A percentile compares a stretch with the other conserved stretches of the same genome.
These are phyloP conservation scores for Aphrophora alni DNA, from an alignment of 2,888 invertebrate genomes.

Conservation along the genomic window DNA sequence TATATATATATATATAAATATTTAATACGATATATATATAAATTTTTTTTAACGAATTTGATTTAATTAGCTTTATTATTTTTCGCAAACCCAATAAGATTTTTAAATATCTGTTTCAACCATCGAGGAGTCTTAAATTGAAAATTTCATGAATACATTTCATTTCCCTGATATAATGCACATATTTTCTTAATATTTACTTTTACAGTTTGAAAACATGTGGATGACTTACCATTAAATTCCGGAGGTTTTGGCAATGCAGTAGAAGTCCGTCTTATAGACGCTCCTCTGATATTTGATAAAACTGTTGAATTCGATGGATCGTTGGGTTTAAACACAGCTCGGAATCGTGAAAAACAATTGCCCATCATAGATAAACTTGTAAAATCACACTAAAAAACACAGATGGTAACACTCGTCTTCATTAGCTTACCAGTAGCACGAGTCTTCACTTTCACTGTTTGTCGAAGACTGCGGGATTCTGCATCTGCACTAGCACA, in stretches of 20 bases:
- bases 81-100: too few species aligned
- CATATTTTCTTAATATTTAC: too few species aligned
- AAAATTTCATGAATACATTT: too few species aligned
- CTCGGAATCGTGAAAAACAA: slow-evolving; percentile 54
- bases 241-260: slow-evolving; percentile 54
- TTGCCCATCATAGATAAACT: slow-evolving; percentile 53
- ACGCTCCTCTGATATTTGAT: background rate
- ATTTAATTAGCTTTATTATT: too few species aligned
- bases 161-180: too few species aligned
- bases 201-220: too few species aligned
- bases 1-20: too few species aligned
- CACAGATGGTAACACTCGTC: background rate
- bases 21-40: too few species aligned
- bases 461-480: background rate
- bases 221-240: slow-evolving; percentile 27
- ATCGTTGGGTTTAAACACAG: slow-evolving; percentile 54
- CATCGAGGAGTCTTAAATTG: too few species aligned
- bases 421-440: background rate
- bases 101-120: too few species aligned
- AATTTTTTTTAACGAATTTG: too few species aligned
- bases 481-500: background rate
- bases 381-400: background rate
- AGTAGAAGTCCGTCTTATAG: background rate
- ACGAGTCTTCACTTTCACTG: background rate
- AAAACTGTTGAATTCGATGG: background rate